Percentiles rank a stretch among this genome's conserved stretches.
These are phyloP conservation scores for Benitochromis conjunctus DNA, from an alignment of 2,113 vertebrate species.

Conservation along the genomic window DNA sequence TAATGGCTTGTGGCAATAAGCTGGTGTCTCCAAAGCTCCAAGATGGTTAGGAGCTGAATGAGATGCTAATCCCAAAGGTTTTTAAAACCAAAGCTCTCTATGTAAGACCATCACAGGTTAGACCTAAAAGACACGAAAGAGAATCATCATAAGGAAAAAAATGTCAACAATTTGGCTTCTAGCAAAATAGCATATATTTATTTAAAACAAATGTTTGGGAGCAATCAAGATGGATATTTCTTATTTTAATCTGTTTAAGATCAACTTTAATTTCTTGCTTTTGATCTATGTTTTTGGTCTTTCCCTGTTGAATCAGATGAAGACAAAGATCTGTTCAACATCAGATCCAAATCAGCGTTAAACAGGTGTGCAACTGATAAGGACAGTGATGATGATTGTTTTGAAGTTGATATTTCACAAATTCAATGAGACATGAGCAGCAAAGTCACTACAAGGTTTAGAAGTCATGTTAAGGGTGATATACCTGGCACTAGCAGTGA, in stretches of 20 bases:
- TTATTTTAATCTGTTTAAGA: neutral
- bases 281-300: neutral
- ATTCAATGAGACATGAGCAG: accelerated
- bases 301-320: neutral
- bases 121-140: neutral
- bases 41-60: neutral
- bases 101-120: neutral
- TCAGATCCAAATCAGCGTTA: neutral
- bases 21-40: neutral
- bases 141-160: neutral
- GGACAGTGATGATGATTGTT: neutral
- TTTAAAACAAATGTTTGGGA: neutral
- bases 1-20: neutral
- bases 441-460: neutral
- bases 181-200: neutral
- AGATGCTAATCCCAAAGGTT: neutral
- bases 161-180: neutral
- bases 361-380: neutral
- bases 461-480: neutral
- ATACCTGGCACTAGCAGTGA: neutral
- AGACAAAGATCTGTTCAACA: neutral
- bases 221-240: neutral
- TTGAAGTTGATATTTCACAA: neutral
- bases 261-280: neutral
- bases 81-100: neutral